Evolutionary conservation across 53 echinoderm and acorn worm species (phyloP), one percentile per base, ranked within the genome.

Genomic region (Echinometra lucunter): DNA sequence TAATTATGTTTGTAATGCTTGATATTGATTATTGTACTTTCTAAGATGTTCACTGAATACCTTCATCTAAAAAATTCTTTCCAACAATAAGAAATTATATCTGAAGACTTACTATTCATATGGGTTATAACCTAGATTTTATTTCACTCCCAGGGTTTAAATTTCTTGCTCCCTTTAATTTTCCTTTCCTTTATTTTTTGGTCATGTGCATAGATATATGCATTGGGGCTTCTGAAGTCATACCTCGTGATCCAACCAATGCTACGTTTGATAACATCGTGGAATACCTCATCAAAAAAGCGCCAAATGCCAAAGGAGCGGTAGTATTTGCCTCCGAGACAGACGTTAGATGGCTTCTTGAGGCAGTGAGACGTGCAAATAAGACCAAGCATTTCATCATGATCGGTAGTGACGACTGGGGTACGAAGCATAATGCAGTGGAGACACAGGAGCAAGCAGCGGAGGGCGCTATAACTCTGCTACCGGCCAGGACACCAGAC

Each of bases 341-440:
- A 58, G 98, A 98, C 94, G 94, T 96, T 37, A 87, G 96, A 56
- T 91, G 96, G 90, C 94, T 99, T 30, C 95, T 99, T 16, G 96
- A 95, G 7, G 99, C 99, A 63, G 97, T 97, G n/a, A 75, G 93
- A 35, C 95, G 97, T 55, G 96, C 96, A 15, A 98, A 98, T 40
- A 95, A 96, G 27, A 96, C 95, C 44, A 96, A 95, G 38, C 98
- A 98, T 82, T 99, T 99, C 89, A 95, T 97, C 44, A 97, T 98
- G 99, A 96, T 99, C 44, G 99, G 97, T 21, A 98, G 99, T 80
- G 99, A 99, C 69, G 98, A 98, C 92, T 99, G 99, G 99, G 99
- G 99, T 21, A 98, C 98, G 7, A 99, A 99, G 72, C 92, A 81
- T n/a, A 98, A 96, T 44, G 96, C 98, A 10, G 97, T 99, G 1